Conservation (phyloP, 2,888 invertebrate species). For the Ichneumon xanthorius region DNA sequence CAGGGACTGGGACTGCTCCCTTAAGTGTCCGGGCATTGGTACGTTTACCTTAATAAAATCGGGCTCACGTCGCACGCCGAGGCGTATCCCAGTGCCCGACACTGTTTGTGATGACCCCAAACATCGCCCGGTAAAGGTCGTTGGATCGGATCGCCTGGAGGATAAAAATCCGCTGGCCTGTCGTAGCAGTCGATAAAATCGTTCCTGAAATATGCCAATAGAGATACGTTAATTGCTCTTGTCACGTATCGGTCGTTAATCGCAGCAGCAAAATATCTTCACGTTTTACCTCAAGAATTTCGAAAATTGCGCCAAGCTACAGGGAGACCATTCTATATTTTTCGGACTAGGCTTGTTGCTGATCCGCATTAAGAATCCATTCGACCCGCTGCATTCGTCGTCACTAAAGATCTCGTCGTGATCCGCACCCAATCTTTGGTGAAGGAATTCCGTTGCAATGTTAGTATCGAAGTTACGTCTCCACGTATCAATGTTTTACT, state of each 20-base stretch:
- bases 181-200: neutral
- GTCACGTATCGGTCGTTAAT: neutral
- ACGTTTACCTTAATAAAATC: neutral
- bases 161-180: neutral
- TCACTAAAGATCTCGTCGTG: conserved; percentile 25
- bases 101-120: neutral
- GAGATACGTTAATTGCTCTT: neutral
- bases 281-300: neutral
- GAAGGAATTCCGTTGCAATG: neutral
- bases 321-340: conserved; percentile 38
- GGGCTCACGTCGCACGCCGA: conserved; percentile 10
- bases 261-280: no score
- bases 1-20: no score
- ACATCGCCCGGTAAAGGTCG: conserved; percentile 13
- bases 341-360: neutral
- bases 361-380: conserved; percentile 38
- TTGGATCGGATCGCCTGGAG: neutral
- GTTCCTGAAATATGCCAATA: neutral
- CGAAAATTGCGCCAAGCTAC: conserved; percentile 10
- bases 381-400: neutral
- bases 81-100: neutral
- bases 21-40: no score
- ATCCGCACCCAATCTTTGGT: conserved; percentile 36
- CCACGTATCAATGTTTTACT: neutral
- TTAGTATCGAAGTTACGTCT: neutral